phyloP scores from a whole-genome alignment of 2,797 vertebrate species.

The Muscicapa comitata region DNA sequence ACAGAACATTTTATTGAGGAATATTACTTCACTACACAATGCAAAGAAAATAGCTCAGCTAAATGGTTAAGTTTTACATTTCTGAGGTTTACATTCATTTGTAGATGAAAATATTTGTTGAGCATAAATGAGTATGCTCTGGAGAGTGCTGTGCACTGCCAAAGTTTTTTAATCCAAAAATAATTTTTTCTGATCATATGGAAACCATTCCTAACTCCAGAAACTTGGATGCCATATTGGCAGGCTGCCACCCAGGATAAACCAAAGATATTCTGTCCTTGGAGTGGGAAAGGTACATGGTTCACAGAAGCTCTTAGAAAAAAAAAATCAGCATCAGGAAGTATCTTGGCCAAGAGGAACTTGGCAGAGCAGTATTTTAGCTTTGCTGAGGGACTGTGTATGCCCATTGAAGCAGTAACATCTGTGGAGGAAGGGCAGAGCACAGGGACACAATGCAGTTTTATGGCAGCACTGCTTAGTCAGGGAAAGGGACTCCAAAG shows the following conservation, averaged over 20 bases:
- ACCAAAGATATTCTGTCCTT: constrained; percentile 44
- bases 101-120: neutral
- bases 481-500: constrained; percentile 51
- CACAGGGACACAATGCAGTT: neutral
- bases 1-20: neutral
- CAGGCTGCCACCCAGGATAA: neutral
- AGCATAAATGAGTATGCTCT: neutral
- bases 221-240: neutral
- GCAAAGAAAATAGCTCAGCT: neutral
- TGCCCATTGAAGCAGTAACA: constrained; percentile 43
- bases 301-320: neutral
- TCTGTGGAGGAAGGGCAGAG: constrained; percentile 67
- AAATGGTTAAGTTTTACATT: neutral
- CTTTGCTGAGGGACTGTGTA: constrained; percentile 36
- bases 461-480: constrained; percentile 54
- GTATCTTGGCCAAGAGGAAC: constrained; percentile 60
- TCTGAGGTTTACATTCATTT: neutral
- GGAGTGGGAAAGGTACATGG: constrained; percentile 37
- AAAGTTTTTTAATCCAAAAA: neutral
- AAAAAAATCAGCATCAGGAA: constrained; percentile 32
- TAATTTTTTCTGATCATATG: constrained; percentile 3
- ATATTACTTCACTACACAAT: neutral
- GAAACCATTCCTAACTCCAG: constrained; percentile 27
- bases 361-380: constrained; percentile 48
- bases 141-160: neutral